Base-by-base conservation (phyloP, 2,113 vertebrate genomes). In the Hippocampus barbouri region DNA sequence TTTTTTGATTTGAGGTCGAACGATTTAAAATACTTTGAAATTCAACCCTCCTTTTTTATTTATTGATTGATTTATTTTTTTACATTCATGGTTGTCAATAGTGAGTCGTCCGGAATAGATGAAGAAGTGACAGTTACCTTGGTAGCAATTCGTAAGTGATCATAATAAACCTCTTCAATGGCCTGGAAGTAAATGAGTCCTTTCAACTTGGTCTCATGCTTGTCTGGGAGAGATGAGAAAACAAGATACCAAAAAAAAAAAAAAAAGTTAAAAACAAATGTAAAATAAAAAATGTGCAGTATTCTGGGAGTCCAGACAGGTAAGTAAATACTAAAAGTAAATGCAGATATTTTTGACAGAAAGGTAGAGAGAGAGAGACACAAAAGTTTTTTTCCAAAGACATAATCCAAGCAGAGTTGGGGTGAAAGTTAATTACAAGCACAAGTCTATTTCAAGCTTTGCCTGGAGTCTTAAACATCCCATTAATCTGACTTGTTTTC, bases 181-280 rank as follows among this genome's bases (percentile, higher is more conserved):
- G 93, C 93, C 87, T 94, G 93, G 74, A 94, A 94, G 90, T 94
- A 94, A 83, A 94, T 94, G 72, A 94, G 92, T 45, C 93, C 93
- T 89, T 94, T 94, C 83, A 94, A 86, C 72, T 93, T 94, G 85
- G 88, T 93, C 89, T 94, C 93, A 41, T 94, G 93, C 79, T 94
- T 94, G 84, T 94, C 93, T 94, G 87, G 68, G 82, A 74, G 72
- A 45, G 80, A 70, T 78, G 84, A 81, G n/a, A 20, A 47, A 20
- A 10, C 12, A 75, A 75, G 66, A 57, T 20, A n/a, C 74, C 72
- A 77, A 83, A 73, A 68, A 84, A 81, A 56, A 81, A 82, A 34
- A 27, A 27, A 27, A 27, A 2, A 27, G 9, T 8, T 30, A 21
- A 3, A 10, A 41, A 7, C 10, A 43, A 43, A 43, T 30, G 41